Conservation (phyloP, 2,113 vertebrate genomes). For the Polyodon spathula region DNA sequence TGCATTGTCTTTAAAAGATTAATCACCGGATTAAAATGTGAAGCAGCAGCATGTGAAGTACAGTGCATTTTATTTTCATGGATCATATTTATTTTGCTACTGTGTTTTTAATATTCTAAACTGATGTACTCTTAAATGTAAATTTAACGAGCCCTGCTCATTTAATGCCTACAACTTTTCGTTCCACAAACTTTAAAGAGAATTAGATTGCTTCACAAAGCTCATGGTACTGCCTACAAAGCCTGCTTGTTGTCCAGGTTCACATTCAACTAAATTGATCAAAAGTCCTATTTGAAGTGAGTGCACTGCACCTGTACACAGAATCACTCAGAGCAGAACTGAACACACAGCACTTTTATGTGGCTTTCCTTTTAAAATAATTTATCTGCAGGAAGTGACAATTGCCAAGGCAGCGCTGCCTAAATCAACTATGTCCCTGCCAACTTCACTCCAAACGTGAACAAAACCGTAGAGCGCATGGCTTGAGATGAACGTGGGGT, state of each 20-base stretch:
- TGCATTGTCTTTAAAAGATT: too few species aligned
- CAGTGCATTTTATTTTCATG: too few species aligned
- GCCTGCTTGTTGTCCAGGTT: conserved; percentile 43
- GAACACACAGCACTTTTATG: conserved; percentile 36
- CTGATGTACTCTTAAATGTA: background rate
- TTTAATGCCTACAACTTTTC: conserved; percentile 12
- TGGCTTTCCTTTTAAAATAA: conserved; percentile 45
- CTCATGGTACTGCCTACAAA: conserved; percentile 34
- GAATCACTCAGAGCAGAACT: conserved; percentile 15
- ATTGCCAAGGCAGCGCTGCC: conserved; percentile 54
- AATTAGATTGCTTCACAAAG: conserved; percentile 25
- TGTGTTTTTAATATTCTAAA: background rate
- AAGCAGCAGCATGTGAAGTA: too few species aligned
- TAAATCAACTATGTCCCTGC: conserved; percentile 47
- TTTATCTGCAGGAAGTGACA: conserved; percentile 60
- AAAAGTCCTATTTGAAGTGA: conserved; percentile 30
- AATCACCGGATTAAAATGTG: too few species aligned
- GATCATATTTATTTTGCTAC: too few species aligned
- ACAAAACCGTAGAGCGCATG: conserved; percentile 52
- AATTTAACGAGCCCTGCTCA: conserved; percentile 4
- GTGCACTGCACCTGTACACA: conserved; percentile 56
- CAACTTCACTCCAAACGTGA: conserved; percentile 52
- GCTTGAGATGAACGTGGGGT: conserved; percentile 37
- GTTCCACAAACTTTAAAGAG: conserved; percentile 2
- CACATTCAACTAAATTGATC: conserved; percentile 24